Base-by-base conservation (phyloP, 2,113 vertebrate genomes). In the Lethenteron reissneri region DNA sequence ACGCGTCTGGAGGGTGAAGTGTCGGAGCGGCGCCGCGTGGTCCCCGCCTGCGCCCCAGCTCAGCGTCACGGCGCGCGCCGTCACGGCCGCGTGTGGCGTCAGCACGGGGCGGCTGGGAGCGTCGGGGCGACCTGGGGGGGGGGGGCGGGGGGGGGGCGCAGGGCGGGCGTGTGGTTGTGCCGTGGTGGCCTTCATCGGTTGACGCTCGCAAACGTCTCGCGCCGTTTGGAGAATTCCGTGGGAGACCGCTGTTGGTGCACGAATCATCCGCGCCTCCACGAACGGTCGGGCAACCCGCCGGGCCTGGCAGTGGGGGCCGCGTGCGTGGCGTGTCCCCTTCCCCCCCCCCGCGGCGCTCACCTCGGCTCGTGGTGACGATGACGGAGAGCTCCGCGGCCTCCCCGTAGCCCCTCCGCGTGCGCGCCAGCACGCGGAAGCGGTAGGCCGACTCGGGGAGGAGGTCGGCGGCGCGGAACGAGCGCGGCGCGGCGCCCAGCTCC, bases 331-430 rank as follows among this genome's bases (percentile, higher is more conserved):
- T 41, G 41, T 41, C 41, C 41, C 41, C 41, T 3, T 4, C 41
- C 41, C 41, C 41, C 41, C 41, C 4, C 41, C 41, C 41, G 19
- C 4, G 4, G 57, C 17, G 13, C 14, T 82, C 80, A 97, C 92
- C 91, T 90, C 92, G 85, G 72, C 85, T 87, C 74, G 92, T 89
- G 0, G 89, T 96, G 15, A 91, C 96, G 77, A 96, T 86, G 74
- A 97, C 90, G 0, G 87, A 82, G 64, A 89, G 91, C 73, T 92
- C 86, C 76, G 89, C 82, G 0, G 84, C 82, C 25, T 81, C 78
- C 0, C 92, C 92, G 91, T 90, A 96, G 78, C 92, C 92, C 77
- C 88, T 85, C n/a, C 88, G 79, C 0, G 91, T 96, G 78, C 87
- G 89, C 77, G 89, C 90, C 0, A 82, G 85, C 1, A 92, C 83